Base-by-base conservation (phyloP, 2,888 invertebrate genomes). In the Nomada hirtipes region DNA sequence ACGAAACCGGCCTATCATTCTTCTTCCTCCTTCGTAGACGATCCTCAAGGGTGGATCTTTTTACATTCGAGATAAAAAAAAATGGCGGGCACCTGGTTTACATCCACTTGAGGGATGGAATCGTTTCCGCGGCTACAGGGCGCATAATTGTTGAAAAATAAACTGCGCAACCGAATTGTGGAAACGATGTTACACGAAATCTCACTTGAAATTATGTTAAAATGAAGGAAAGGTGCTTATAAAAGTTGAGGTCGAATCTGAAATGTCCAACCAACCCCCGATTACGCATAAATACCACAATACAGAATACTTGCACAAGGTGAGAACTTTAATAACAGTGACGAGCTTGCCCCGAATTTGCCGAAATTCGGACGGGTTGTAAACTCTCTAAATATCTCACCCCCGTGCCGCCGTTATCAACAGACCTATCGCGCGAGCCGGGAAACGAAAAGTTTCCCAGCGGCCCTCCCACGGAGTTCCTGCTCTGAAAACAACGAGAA, bases 401-500 rank as follows among this genome's bases (percentile, higher is more conserved):
- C 2, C 59, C n/a, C 10, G 60, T 61, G 11, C 42, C 60, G 3
- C 11, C 4, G n/a, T 61, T n/a, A 42, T 20, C 60, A 15, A 13
- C 47, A 10, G 47, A 11, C 47, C 15, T 15, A 47, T 47, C 11
- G 13, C 47, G 13, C 15, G 47, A 15, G 13, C 2, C 47, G 15
- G 3, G 13, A 2, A 63, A 36, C 61, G 84, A 59, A 85, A 87
- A 87, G 78, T 86, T 87, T 86, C 10, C 79, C 47, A 44, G 9
- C n/a, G n/a, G 57, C 55, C 57, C 67, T 36, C 61, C 47, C 52
- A 26, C 26, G 42, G 47, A 60, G 70, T 42, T 63, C 77, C 69
- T 78, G 72, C 73, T 57, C 76, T 70, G 73, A 87, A 90, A 91
- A 92, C 91, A 92, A 92, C 90, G 89, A 88, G 89, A 89, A 90